Evolutionary conservation across 2,888 invertebrate genomes (phyloP).

Genomic region (Euproctis similis): DNA sequence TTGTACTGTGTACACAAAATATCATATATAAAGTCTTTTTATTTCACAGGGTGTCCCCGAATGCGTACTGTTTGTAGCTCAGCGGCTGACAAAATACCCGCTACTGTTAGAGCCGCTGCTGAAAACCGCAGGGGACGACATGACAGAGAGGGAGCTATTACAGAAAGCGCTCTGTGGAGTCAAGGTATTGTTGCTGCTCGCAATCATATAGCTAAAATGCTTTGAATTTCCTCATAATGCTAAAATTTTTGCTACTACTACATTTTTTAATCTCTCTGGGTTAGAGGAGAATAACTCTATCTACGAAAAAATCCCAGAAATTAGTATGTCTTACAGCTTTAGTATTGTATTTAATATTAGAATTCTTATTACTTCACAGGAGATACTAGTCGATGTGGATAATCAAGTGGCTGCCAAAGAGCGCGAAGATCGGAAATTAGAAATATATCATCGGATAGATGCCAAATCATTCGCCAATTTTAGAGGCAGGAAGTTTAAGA

Average conservation of each 20-base stretch:
- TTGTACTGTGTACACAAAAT: too few species aligned
- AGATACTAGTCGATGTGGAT: constrained; percentile 92
- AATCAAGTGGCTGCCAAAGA: constrained; percentile 95
- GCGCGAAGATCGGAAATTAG: constrained; percentile 89
- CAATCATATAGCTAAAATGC: too few species aligned
- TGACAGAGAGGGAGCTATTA: constrained; percentile 85
- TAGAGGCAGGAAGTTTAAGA: constrained; percentile 92
- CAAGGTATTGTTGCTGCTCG: too few species aligned
- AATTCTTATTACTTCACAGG: constrained; percentile 56
- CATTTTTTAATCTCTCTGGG: too few species aligned
- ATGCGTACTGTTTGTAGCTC: constrained; percentile 95
- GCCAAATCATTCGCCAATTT: constrained; percentile 92
- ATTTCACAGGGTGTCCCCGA: constrained; percentile 87
- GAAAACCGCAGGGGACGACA: constrained; percentile 90
- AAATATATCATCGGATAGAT: constrained; percentile 94
- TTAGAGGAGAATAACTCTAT: too few species aligned
- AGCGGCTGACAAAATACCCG: constrained; percentile 96
- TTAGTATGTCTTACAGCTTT: too few species aligned
- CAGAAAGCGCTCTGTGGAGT: constrained; percentile 86
- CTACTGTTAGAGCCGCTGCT: constrained; percentile 92
- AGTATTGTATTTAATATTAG: too few species aligned
- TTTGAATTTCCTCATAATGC: background rate
- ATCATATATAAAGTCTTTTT: too few species aligned
- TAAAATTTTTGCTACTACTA: too few species aligned
- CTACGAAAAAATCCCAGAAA: too few species aligned